phyloP scores from a whole-genome alignment of 2,888 invertebrate species.

The Xanthia togata region DNA sequence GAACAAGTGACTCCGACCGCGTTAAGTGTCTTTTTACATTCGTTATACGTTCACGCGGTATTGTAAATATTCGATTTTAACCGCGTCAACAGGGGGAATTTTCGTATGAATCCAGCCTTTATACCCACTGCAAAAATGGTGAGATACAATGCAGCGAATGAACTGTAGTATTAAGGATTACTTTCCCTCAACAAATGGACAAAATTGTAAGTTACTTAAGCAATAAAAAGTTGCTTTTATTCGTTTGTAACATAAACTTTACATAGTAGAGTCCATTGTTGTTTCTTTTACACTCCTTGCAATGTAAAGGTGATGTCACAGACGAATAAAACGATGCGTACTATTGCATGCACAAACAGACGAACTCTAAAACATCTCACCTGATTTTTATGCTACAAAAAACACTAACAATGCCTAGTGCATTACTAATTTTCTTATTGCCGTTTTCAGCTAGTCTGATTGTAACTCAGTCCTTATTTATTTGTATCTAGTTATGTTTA shows the following conservation, averaged over 20 bases:
- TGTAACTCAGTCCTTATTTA: conserved; percentile 23
- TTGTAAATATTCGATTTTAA: neutral
- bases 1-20: too few relatives aligned
- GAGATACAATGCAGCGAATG: neutral
- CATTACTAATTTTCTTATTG: conserved; percentile 24
- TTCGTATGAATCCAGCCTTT: neutral
- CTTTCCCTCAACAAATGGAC: too few relatives aligned
- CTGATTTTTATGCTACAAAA: conserved; percentile 41
- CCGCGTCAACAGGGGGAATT: neutral
- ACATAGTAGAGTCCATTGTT: too few relatives aligned
- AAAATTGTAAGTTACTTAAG: too few relatives aligned
- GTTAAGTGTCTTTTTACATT: too few relatives aligned
- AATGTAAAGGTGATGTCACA: conserved; percentile 34
- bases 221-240: too few relatives aligned
- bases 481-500: neutral
- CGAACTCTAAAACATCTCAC: conserved; percentile 26
- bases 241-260: too few relatives aligned
- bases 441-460: conserved; percentile 14
- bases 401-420: conserved; percentile 34
- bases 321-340: conserved; percentile 16
- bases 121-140: neutral
- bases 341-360: conserved; percentile 33
- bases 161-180: too few relatives aligned
- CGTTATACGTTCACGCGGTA: neutral
- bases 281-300: neutral